These are phyloP conservation scores for Lindbergichthys nudifrons DNA, from an alignment of 2,797 vertebrate species.

Conservation along the genomic window DNA sequence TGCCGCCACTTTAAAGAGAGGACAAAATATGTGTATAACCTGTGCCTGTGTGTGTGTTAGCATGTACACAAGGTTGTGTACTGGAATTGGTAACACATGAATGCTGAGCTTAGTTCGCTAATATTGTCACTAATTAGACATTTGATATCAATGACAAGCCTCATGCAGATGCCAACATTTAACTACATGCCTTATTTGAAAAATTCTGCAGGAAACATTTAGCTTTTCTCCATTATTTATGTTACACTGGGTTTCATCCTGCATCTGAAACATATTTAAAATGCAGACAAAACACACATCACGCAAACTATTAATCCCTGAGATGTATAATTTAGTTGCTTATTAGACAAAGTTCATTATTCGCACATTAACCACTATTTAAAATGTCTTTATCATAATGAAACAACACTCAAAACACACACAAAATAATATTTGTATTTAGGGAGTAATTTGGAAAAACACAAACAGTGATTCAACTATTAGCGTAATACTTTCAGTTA, in stretches of 20 bases:
- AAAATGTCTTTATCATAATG: not conserved
- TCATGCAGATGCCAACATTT: slow-evolving; percentile 30
- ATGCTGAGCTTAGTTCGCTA: slow-evolving; percentile 1
- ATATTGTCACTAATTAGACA: slow-evolving; percentile 38
- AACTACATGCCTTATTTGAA: slow-evolving; percentile 80
- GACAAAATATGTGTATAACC: not conserved
- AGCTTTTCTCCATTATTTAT: slow-evolving; percentile 4
- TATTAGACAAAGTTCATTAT: not conserved
- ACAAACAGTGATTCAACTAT: not conserved
- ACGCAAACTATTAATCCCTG: not conserved
- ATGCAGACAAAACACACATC: not conserved
- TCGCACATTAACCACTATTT: not conserved
- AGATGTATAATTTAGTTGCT: not conserved
- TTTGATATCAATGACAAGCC: slow-evolving; percentile 35
- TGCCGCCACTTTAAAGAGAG: not conserved
- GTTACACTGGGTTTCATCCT: not conserved
- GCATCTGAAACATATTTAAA: not conserved
- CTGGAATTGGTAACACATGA: not conserved
- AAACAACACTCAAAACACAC: not conserved
- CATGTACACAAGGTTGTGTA: not conserved
- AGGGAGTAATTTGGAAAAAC: not conserved
- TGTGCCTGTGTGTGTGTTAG: too few species aligned
- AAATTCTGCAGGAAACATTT: slow-evolving; percentile 66
- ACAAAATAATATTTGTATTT: not conserved
- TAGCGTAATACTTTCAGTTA: not conserved